Percentiles rank a stretch among this genome's conserved stretches.
phyloP scores from a whole-genome alignment of 2,113 vertebrate species.

The Phoxinus phoxinus region DNA sequence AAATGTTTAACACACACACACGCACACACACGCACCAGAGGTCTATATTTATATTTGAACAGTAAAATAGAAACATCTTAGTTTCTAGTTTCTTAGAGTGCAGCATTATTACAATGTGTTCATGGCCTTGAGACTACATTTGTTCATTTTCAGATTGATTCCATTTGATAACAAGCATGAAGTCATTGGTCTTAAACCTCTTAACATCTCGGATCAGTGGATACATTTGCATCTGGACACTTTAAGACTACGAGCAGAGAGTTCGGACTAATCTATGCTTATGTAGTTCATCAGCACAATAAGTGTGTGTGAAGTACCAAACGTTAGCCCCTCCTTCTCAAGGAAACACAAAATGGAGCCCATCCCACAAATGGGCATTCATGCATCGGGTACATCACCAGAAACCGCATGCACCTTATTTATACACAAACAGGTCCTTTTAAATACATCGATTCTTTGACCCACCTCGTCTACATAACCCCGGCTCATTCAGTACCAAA shows the following conservation, averaged over 20 bases:
- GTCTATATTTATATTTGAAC: background rate
- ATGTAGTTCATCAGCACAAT: constrained; percentile 73
- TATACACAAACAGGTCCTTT: background rate
- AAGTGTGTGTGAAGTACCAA: background rate
- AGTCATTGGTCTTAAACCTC: constrained; percentile 78
- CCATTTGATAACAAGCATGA: constrained; percentile 79
- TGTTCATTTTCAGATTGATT: constrained; percentile 76
- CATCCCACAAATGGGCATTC: background rate
- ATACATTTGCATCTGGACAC: constrained; percentile 76
- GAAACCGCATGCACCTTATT: background rate
- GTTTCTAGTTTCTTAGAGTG: constrained; percentile 39
- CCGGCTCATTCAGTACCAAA: constrained; percentile 22
- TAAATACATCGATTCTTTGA: background rate
- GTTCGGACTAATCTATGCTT: constrained; percentile 81
- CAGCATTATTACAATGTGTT: constrained; percentile 60
- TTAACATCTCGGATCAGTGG: constrained; percentile 79
- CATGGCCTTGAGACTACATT: constrained; percentile 53
- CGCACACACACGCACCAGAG: background rate
- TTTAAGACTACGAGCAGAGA: constrained; percentile 69
- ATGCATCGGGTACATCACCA: background rate
- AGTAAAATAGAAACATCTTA: background rate
- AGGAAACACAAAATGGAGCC: background rate
- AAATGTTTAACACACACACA: no score
- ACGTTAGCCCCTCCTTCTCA: background rate
- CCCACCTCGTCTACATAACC: constrained; percentile 11